A percentile compares a stretch with the other conserved stretches of the same genome.
phyloP scores from a whole-genome alignment of 64 coral and sea anemone genomes.

The Actinia equina region DNA sequence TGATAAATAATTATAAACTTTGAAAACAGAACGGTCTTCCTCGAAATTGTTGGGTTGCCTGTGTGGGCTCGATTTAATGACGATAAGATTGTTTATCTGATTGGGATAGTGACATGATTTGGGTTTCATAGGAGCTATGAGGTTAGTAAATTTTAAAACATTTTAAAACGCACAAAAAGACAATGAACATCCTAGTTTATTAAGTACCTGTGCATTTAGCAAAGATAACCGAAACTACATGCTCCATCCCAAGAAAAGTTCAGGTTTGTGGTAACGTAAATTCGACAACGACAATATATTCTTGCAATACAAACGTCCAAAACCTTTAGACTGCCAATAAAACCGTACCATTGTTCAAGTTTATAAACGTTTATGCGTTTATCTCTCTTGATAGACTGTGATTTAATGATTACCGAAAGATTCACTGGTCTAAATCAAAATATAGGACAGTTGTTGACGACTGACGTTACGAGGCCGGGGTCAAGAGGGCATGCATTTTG shows the following conservation, averaged over 20 bases:
- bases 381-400: neutral
- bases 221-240: neutral
- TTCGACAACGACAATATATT: no score
- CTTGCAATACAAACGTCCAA: neutral
- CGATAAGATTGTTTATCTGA: neutral
- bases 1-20: no score
- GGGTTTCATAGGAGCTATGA: neutral
- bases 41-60: neutral
- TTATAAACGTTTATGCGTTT: neutral
- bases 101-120: neutral
- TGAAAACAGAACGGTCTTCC: no score
- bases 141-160: neutral
- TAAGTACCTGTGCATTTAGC: neutral
- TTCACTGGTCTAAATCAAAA: neutral
- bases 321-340: neutral
- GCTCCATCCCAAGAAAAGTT: neutral
- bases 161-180: no score
- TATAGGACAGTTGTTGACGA: neutral
- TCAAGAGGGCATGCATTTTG: conserved; percentile 13
- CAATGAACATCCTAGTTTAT: neutral
- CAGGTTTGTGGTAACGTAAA: no score
- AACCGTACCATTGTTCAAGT: neutral
- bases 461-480: neutral
- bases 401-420: neutral
- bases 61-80: neutral